Evolutionary conservation across 1,140 invertebrate genomes (phyloP).

Genomic region (Metaphire vulgaris): DNA sequence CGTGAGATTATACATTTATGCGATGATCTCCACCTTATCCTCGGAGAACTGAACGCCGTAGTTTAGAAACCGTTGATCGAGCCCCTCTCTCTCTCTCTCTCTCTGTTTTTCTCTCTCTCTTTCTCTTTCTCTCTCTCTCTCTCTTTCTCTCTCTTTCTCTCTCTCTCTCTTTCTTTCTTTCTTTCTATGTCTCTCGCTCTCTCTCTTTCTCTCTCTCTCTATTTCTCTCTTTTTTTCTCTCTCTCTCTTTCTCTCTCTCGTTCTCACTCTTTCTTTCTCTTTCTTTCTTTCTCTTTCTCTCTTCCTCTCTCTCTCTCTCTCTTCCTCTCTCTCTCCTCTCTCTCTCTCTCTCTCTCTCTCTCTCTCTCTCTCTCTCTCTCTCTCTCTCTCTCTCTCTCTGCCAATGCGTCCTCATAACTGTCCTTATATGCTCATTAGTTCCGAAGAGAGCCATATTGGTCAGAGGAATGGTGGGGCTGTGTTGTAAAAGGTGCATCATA

Average conservation of each 20-base stretch:
- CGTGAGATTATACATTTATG: no score
- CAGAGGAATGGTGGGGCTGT: no score
- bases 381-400: neutral
- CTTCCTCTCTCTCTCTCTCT: neutral
- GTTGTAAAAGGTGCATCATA: no score
- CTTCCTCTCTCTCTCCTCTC: neutral
- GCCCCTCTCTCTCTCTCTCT: neutral
- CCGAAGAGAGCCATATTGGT: neutral
- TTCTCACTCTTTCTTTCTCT: neutral
- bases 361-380: constrained; percentile 1
- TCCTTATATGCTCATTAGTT: neutral
- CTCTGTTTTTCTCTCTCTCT: neutral
- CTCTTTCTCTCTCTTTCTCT: neutral
- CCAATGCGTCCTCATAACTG: neutral
- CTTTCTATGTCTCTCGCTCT: neutral
- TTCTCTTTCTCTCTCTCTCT: neutral
- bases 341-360: neutral
- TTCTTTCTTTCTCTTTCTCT: neutral
- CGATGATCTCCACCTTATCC: neutral
- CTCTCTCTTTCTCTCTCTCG: neutral
- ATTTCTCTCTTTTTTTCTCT: neutral
- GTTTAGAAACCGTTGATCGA: neutral
- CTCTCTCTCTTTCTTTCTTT: neutral
- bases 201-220: neutral
- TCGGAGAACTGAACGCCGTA: neutral